Percentiles rank a stretch among this genome's conserved stretches.
Conservation (phyloP, 2,888 invertebrate genomes). For the Phania funesta region DNA sequence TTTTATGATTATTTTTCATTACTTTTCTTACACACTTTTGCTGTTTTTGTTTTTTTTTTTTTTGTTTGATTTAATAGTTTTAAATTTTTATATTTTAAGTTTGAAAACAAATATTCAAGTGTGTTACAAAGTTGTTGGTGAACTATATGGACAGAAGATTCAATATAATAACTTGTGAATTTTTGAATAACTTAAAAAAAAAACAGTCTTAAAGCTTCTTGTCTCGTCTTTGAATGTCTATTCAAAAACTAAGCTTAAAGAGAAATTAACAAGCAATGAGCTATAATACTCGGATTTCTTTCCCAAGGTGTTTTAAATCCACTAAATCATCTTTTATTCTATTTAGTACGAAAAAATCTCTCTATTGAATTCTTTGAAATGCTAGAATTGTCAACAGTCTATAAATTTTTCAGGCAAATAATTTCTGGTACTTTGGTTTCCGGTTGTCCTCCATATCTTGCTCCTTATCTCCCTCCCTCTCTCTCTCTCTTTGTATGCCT, state of each 20-base stretch:
- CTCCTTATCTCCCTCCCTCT: background rate
- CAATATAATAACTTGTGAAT: too few species aligned
- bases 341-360: background rate
- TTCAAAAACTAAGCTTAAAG: too few species aligned
- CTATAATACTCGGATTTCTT: background rate
- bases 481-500: background rate
- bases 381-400: constrained; percentile 13
- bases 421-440: constrained; percentile 8
- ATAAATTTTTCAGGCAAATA: constrained; percentile 20
- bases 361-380: background rate
- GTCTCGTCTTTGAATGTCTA: too few species aligned
- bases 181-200: too few species aligned
- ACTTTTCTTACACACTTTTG: background rate
- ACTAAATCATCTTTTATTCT: background rate
- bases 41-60: background rate
- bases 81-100: background rate
- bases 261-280: background rate
- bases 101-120: background rate
- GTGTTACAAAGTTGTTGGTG: background rate
- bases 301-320: too few species aligned
- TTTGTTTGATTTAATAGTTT: background rate
- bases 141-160: background rate
- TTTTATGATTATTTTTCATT: background rate
- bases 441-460: background rate
- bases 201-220: too few species aligned